Evolutionary conservation across 2,113 vertebrate genomes (phyloP).

Genomic region (Rattus rattus): DNA sequence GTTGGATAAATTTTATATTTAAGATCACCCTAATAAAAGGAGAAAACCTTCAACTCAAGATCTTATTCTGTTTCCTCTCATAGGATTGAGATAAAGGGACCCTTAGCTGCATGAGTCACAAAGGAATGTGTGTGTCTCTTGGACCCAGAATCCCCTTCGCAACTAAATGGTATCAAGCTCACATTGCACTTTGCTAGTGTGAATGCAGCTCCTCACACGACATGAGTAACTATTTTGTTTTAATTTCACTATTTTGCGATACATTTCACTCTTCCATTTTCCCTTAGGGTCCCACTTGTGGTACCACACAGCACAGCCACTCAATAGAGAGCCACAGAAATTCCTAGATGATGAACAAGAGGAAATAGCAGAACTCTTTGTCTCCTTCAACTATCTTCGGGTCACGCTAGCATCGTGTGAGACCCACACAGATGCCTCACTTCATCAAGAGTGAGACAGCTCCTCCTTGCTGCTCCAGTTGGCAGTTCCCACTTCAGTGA

Average conservation of each 20-base stretch:
- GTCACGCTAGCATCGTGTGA: neutral
- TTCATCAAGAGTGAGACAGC: neutral
- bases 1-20: neutral
- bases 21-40: neutral
- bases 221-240: neutral
- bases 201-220: neutral
- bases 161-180: fast-evolving
- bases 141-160: fast-evolving
- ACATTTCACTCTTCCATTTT: neutral
- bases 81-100: neutral
- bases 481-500: too few relatives aligned
- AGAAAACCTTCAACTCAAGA: neutral
- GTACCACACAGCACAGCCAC: neutral
- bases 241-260: neutral
- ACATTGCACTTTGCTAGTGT: fast-evolving
- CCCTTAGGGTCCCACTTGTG: neutral
- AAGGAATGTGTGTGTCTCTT: fast-evolving
- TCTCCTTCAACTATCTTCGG: fast-evolving
- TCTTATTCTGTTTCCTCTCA: neutral
- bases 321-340: neutral
- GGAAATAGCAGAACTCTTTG: neutral
- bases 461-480: neutral
- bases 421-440: neutral
- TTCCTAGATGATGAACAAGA: neutral
- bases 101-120: neutral